Evolutionary conservation across 1,140 invertebrate genomes (phyloP).

Genomic region (Caenorhabditis brenneri): DNA sequence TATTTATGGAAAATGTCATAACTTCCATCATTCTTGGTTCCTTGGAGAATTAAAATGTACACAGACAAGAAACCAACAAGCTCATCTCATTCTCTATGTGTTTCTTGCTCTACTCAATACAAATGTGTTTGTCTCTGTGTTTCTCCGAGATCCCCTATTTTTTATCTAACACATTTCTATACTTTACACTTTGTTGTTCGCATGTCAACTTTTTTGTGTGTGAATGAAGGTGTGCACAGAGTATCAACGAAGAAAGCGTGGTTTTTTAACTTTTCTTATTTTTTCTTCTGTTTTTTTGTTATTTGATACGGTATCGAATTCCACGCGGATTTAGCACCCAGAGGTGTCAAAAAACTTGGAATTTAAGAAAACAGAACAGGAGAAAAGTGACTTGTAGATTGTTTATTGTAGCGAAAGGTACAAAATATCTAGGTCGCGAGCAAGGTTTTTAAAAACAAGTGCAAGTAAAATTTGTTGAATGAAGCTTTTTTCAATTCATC

Average conservation of each 20-base stretch:
- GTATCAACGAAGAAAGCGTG: background rate
- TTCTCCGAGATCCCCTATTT: background rate
- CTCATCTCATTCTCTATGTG: background rate
- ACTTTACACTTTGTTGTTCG: constrained; percentile 41
- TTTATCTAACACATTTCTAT: background rate
- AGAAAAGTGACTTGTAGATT: too few relatives aligned
- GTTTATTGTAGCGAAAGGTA: too few relatives aligned
- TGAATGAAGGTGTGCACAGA: background rate
- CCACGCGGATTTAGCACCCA: background rate
- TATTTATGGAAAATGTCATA: constrained; percentile 2
- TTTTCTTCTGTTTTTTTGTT: background rate
- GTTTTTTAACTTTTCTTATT: background rate
- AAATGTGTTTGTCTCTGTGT: background rate
- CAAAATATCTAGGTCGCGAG: too few relatives aligned
- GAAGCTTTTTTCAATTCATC: too few relatives aligned
- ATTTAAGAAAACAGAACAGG: too few relatives aligned
- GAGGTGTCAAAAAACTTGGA: background rate
- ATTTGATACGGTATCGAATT: background rate
- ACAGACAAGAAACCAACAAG: background rate
- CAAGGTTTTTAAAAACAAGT: too few relatives aligned
- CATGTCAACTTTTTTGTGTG: constrained; percentile 37
- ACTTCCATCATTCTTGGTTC: background rate
- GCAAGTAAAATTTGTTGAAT: too few relatives aligned
- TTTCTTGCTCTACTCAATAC: background rate
- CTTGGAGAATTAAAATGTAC: background rate